Base-by-base conservation (phyloP, 23 tunicate species). In the Styela plicata region DNA sequence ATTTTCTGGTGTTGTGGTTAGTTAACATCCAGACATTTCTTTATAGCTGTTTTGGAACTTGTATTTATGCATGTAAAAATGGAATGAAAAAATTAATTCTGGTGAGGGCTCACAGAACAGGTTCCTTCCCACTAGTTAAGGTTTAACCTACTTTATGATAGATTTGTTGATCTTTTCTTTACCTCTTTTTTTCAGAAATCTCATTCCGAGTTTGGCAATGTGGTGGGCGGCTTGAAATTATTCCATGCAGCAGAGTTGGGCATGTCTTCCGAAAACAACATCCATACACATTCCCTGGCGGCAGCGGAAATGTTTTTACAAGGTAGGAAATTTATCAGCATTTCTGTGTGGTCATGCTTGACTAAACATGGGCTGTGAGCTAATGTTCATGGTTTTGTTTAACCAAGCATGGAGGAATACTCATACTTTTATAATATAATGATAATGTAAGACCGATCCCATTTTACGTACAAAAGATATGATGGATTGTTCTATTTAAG, bases 131-230 rank as follows among this genome's bases (percentile, higher is more conserved):
- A n/a, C n/a, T n/a, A n/a, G n/a, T n/a, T n/a, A n/a, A n/a, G n/a
- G n/a, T n/a, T n/a, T n/a, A n/a, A n/a, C n/a, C n/a, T n/a, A n/a
- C n/a, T n/a, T n/a, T n/a, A n/a, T n/a, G n/a, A n/a, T n/a, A n/a
- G 13, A 44, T 44, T 13, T 44, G 57, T 5, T 44, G 57, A 1
- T 1, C 19, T 67, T 18, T 22, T 25, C 17, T 67, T 67, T 29
- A 32, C 19, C 77, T 65, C 17, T 32, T 63, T 34, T 33, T 36
- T 69, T 62, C 53, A 91, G 97, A 91, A 66, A 91, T 91, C 32
- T 91, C 97, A 5, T 91, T 91, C 80, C 84, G 97, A 23, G 97
- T 91, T 18, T 91, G 97, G 98, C 98, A 91, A 52, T 91, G 97
- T 82, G 97, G 97, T 10, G 97, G 97, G 27, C 63, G 91, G 17